Evolutionary conservation across 2,797 vertebrate species (phyloP), one percentile per base, ranked within the genome.

Genomic region (Sciurus carolinensis): DNA sequence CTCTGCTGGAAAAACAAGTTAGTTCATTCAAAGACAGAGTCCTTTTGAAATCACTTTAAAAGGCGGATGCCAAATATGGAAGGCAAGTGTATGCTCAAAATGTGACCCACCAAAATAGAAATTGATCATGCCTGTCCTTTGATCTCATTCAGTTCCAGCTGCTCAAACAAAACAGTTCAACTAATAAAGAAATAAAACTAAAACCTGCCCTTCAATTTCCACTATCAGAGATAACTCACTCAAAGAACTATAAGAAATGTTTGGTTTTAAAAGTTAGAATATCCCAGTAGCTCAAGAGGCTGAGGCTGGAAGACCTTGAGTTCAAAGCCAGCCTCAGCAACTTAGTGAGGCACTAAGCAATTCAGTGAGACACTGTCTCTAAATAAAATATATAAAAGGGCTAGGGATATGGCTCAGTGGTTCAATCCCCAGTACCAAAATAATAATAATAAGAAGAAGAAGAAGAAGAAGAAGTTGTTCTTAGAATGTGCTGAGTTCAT

Each of bases 1-100:
- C 33, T 79, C 28, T 79, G 12, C 50, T 75, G 82, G 47, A 52
- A 81, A 95, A 84, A 91, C 18, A 95, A 87, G 44, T 86, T 28
- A 71, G 17, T 28, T 88, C 54, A 24, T 77, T 39, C 52, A 57
- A 95, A 95, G 62, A 64, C 50, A 77, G 66, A 83, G 28, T 47
- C 33, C n/a, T 92, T 97, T 86, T 73, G 28, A 92, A 97, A 83
- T 86, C 67, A 71, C n/a, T 67, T 89, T 52, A 75, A 87, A 87
- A 91, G 62, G 50, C 17, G 72, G 66, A 39, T 52, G 64, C 47
- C 54, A 73, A 57, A 84, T 36, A 17, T 57, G 18, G 30, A 90
- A 87, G 33, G 64, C 44, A 90, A 75, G 36, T 59, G 12, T 57
- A 57, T 66, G 24, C 39, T 89, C 17, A 54, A 66, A 91, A 79